Percentiles rank a stretch among this genome's conserved stretches.
Conservation (phyloP, 2,113 vertebrate genomes). For the Serinus canaria region DNA sequence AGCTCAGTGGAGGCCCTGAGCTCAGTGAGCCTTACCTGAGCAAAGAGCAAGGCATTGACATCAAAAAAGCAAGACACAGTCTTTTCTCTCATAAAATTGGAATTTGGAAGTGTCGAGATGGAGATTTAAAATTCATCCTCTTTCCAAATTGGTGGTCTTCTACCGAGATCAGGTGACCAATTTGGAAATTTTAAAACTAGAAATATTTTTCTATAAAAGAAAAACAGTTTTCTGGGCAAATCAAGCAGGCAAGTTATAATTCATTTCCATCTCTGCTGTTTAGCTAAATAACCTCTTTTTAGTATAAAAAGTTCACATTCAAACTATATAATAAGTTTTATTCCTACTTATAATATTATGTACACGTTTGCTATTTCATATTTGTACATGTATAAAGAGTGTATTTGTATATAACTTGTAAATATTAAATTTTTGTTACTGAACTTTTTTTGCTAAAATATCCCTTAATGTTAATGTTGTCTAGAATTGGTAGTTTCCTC, state of each 20-base stretch:
- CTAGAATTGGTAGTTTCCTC: neutral
- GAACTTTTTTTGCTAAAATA: neutral
- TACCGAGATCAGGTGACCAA: neutral
- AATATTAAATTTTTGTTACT: neutral
- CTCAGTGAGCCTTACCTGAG: neutral
- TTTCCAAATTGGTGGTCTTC: neutral
- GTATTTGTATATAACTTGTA: neutral
- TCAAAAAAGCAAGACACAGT: neutral
- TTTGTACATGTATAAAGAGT: neutral
- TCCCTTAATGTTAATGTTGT: neutral
- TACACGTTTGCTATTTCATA: neutral
- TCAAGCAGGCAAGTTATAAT: neutral
- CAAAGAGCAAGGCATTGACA: neutral
- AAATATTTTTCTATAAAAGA: neutral
- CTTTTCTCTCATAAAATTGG: neutral
- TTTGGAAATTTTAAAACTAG: neutral
- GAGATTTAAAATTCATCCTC: neutral
- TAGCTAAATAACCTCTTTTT: accelerated
- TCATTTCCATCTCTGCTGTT: neutral
- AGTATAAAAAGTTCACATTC: neutral
- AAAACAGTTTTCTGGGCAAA: neutral
- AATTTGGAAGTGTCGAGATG: neutral
- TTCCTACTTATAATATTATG: neutral
- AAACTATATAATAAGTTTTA: neutral
- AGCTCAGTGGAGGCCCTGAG: too few species aligned